These are phyloP conservation scores for Mola mola DNA, from an alignment of 2,113 vertebrate genomes.

Conservation along the genomic window DNA sequence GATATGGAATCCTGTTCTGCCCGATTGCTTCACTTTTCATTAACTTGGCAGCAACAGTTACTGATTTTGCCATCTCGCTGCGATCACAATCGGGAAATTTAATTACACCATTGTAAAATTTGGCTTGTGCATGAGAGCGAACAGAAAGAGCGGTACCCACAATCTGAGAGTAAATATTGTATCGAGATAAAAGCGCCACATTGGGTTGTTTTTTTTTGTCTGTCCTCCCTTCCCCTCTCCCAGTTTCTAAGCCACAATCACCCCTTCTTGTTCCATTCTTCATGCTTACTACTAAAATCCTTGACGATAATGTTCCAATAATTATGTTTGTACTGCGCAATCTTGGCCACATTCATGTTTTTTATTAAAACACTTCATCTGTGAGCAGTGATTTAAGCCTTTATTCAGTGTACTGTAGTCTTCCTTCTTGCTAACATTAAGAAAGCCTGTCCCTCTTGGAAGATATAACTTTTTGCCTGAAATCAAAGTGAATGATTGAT, in stretches of 20 bases:
- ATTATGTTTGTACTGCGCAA: constrained; percentile 23
- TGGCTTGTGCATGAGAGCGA: constrained; percentile 12
- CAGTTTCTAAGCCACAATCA: neutral
- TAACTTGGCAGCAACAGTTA: constrained; percentile 44
- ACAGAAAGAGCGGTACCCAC: neutral
- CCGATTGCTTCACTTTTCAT: constrained; percentile 47
- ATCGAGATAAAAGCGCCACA: neutral
- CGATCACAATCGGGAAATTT: constrained; percentile 47
- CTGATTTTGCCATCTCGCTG: constrained; percentile 27
- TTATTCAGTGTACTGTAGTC: constrained; percentile 1
- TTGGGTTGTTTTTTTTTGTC: constrained; percentile 8
- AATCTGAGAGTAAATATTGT: neutral
- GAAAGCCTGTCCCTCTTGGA: constrained; percentile 51
- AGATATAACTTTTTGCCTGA: constrained; percentile 54
- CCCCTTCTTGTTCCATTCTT: neutral
- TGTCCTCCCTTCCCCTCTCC: neutral
- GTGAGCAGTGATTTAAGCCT: neutral
- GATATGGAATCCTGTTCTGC: constrained; percentile 51
- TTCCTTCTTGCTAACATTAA: constrained; percentile 16
- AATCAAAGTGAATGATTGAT: constrained; percentile 58
- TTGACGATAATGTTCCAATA: constrained; percentile 16
- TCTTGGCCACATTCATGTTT: neutral
- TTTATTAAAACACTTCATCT: neutral
- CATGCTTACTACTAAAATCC: neutral
- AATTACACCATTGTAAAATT: constrained; percentile 28